Evolutionary conservation across 2,888 invertebrate genomes (phyloP).

Genomic region (Embidobia sp.): DNA sequence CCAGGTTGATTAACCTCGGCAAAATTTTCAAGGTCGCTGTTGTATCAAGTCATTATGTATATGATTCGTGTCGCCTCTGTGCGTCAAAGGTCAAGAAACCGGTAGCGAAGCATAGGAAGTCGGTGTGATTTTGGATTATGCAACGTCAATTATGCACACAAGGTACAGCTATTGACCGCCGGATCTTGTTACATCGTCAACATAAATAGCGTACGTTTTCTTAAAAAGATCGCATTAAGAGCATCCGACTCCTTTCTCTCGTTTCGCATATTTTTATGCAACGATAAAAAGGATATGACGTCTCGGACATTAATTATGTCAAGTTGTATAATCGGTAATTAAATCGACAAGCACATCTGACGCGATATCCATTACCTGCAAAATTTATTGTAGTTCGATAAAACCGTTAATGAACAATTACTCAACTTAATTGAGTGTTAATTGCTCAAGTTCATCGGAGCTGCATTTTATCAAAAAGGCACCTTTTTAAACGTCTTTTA

Average conservation of each 20-base stretch:
- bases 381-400: no score
- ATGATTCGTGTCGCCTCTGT: background rate
- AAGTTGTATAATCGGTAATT: conserved; percentile 49
- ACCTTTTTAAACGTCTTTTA: no score
- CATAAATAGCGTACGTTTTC: conserved; percentile 20
- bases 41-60: conserved; percentile 31
- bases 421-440: no score
- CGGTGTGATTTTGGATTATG: conserved; percentile 20
- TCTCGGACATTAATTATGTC: conserved; percentile 42
- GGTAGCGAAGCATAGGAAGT: conserved; percentile 30
- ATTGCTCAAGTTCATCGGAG: no score
- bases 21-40: conserved; percentile 42
- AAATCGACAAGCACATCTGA: conserved; percentile 16
- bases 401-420: no score
- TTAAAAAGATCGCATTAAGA: conserved; percentile 34
- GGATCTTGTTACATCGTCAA: conserved; percentile 39
- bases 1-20: conserved; percentile 40
- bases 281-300: conserved; percentile 41
- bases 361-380: no score
- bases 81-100: conserved; percentile 53
- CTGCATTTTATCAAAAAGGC: no score
- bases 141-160: conserved; percentile 43
- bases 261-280: conserved; percentile 45
- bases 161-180: conserved; percentile 34
- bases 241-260: conserved; percentile 50